A percentile compares a stretch with the other conserved stretches of the same genome.
Conservation (phyloP, 2,113 vertebrate species). For the Speoplatyrhinus poulsoni region DNA sequence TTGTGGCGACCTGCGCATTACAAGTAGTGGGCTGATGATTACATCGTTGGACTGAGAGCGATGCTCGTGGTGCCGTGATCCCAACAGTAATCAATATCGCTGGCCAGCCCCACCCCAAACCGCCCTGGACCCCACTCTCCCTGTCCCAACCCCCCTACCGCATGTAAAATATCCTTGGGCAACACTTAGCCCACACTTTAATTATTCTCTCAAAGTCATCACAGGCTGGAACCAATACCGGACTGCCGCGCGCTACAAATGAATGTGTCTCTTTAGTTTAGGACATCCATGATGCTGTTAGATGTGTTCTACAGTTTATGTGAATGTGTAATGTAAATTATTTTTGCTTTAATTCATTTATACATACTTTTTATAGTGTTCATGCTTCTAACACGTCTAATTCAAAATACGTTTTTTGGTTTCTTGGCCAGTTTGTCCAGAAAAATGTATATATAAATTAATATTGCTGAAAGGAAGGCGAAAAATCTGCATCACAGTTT, state of each 20-base stretch:
- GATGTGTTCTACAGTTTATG: conserved; percentile 25
- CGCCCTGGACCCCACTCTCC: background rate
- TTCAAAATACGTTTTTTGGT: background rate
- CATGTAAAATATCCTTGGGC: conserved; percentile 75
- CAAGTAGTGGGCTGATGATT: conserved; percentile 73
- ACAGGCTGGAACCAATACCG: conserved; percentile 49
- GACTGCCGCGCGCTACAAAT: conserved; percentile 47
- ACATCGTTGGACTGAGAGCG: conserved; percentile 74
- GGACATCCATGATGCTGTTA: conserved; percentile 26
- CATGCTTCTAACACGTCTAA: background rate
- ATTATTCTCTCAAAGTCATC: conserved; percentile 75
- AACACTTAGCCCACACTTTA: conserved; percentile 67
- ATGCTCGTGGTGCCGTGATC: conserved; percentile 73
- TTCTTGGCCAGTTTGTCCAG: background rate
- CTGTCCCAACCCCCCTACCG: conserved; percentile 50
- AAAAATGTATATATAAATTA: background rate
- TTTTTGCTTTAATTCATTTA: background rate
- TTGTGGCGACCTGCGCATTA: conserved; percentile 68
- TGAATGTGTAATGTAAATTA: conserved; percentile 10
- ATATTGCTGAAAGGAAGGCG: background rate
- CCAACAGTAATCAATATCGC: conserved; percentile 78
- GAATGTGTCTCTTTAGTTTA: conserved; percentile 47
- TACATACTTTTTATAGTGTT: background rate
- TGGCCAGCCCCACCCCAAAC: conserved; percentile 53
- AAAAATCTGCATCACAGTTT: conserved; percentile 8